Evolutionary conservation across 2,113 vertebrate genomes (phyloP), one percentile per base, ranked within the genome.

Genomic region (Caretta caretta): DNA sequence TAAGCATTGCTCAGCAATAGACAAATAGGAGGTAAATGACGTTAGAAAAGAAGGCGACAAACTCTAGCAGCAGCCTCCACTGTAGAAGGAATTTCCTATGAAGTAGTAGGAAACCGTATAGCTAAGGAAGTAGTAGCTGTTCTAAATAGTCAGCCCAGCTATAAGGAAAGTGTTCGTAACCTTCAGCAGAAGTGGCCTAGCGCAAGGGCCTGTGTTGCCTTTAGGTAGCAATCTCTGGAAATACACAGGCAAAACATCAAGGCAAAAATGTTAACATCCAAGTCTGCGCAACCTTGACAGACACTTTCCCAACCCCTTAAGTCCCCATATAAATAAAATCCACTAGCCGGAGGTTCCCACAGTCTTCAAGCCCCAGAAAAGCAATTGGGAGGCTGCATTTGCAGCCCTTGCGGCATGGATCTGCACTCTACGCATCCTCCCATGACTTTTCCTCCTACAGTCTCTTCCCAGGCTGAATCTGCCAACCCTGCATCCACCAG

Each of bases 11-110:
- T 91, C 91, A 88, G 89, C 69, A 81, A 86, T 1, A 53, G 51
- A 89, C 65, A 75, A 92, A 86, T 93, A 90, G 72, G 27, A 91
- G 93, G 93, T 72, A 95, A 95, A n/a, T 51, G 89, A 93, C 87
- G 79, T 89, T 46, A 29, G 89, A 91, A 54, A 56, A 57, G 80
- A 87, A 20, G 83, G 62, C 89, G 89, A 86, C 86, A 95, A 91
- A 96, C 38, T 87, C 75, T 46, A 89, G 90, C 95, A 97, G 94
- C 94, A 96, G 93, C 92, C 93, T 96, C 59, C 53, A 50, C 31
- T 38, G 80, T 51, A 59, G 83, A 72, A 96, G 93, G 17, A 24
- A 50, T 87, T 96, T 94, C 93, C 96, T 96, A 8, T 86, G 93
- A 94, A 90, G 19, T 94, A 51, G 62, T 91, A 84, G 91, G 90